These are phyloP conservation scores for Caenorhabditis afra DNA, from an alignment of 2,888 invertebrate genomes.

Conservation along the genomic window DNA sequence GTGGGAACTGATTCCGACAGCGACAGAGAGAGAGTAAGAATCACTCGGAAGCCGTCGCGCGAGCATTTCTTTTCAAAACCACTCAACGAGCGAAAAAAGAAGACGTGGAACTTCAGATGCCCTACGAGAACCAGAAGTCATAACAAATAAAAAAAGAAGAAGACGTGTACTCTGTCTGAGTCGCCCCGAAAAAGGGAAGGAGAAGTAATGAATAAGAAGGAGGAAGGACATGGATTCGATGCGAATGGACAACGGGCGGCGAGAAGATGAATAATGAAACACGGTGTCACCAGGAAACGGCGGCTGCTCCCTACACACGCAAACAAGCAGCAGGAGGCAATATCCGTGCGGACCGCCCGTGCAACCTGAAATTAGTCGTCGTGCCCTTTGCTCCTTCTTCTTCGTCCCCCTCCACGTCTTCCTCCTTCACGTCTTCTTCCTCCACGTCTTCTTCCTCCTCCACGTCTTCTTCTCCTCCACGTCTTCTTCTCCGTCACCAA, in stretches of 20 bases:
- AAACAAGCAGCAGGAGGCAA: no score
- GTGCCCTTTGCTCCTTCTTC: constrained; percentile 33
- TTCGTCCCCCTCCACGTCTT: constrained; percentile 6
- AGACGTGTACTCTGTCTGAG: constrained; percentile 2
- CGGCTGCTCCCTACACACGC: no score
- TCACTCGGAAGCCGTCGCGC: no score
- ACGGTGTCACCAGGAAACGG: constrained; percentile 27
- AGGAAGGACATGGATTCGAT: no score
- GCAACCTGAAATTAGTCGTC: constrained; percentile 23
- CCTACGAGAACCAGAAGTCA: not conserved
- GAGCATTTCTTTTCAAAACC: no score
- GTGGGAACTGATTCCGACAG: no score
- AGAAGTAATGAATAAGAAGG: not conserved
- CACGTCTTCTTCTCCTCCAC: not conserved
- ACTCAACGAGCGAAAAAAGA: no score
- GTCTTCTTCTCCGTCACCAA: constrained; percentile 30
- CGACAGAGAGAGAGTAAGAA: no score
- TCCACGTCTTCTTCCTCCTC: not conserved
- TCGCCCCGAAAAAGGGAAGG: constrained; percentile 2
- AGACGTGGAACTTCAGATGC: no score
- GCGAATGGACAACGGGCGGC: no score
- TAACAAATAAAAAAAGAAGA: not conserved
- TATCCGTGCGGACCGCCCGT: constrained; percentile 13
- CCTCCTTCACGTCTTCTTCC: no score
- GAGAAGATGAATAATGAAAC: constrained; percentile 38